A percentile compares a stretch with the other conserved stretches of the same genome.
These are phyloP conservation scores for Remorina albescens DNA, from an alignment of 2,797 vertebrate genomes.

Conservation along the genomic window DNA sequence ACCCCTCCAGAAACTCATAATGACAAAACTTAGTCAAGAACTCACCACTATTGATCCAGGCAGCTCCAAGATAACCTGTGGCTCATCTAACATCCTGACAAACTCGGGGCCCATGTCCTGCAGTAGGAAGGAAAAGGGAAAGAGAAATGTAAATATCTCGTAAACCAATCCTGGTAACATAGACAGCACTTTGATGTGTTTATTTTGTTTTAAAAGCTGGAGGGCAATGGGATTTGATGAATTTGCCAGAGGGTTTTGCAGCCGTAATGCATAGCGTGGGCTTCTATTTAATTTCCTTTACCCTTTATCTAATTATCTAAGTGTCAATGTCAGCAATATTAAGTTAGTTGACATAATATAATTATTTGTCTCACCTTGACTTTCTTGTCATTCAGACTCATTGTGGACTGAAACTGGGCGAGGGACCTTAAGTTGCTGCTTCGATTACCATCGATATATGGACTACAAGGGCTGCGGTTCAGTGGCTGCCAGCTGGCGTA, in stretches of 20 bases:
- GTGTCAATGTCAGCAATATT: slow-evolving; percentile 1
- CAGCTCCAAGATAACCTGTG: slow-evolving; percentile 86
- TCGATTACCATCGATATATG: slow-evolving; percentile 65
- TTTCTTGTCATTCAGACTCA: slow-evolving; percentile 79
- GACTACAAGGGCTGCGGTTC: slow-evolving; percentile 61
- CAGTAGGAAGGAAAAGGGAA: slow-evolving; percentile 12
- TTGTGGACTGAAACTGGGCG: slow-evolving; percentile 65
- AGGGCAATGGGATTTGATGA: not conserved
- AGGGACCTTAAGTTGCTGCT: slow-evolving; percentile 55
- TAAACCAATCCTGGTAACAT: not conserved
- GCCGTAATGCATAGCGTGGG: not conserved
- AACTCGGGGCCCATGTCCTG: slow-evolving; percentile 91
- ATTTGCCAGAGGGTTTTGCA: not conserved
- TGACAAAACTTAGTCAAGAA: slow-evolving; percentile 8
- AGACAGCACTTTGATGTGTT: not conserved
- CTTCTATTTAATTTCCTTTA: not conserved
- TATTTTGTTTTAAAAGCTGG: not conserved
- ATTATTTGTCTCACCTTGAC: slow-evolving; percentile 62
- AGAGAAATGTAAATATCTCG: not conserved
- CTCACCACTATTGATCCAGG: slow-evolving; percentile 90
- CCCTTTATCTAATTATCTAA: not conserved
- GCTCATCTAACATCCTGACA: slow-evolving; percentile 85
- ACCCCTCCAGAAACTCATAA: not conserved
- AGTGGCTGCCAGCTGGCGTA: slow-evolving; percentile 72
- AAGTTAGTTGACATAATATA: not conserved